Percentiles rank a stretch among this genome's conserved stretches.
Conservation (phyloP, 2,797 vertebrate species). For the Clarias fuscus region DNA sequence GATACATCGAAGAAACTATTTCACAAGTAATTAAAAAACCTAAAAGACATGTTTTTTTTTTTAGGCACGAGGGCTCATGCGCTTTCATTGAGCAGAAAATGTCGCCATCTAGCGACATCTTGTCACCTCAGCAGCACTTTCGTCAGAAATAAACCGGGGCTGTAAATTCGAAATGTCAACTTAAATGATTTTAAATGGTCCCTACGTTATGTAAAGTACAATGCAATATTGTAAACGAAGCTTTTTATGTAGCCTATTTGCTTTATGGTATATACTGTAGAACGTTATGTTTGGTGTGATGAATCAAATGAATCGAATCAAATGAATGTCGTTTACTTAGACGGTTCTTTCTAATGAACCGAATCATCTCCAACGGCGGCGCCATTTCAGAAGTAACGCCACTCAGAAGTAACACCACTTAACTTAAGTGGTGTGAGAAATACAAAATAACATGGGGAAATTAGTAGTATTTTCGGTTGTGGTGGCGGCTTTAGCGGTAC, state of each 20-base stretch:
- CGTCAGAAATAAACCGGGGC: neutral
- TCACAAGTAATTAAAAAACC: neutral
- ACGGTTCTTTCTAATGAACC: neutral
- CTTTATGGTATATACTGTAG: too few relatives aligned
- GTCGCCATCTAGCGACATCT: neutral
- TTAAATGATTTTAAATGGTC: neutral
- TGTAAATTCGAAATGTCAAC: neutral
- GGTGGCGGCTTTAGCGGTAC: slow-evolving; percentile 58
- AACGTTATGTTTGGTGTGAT: neutral
- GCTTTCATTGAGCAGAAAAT: neutral
- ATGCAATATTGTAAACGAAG: neutral
- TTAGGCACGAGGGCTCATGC: too few relatives aligned
- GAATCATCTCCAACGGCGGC: neutral
- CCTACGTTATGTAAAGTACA: neutral
- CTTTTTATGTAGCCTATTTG: neutral
- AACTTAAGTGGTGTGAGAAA: too few relatives aligned
- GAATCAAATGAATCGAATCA: slow-evolving; percentile 3
- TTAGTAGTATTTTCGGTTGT: slow-evolving; percentile 31
- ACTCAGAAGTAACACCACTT: neutral
- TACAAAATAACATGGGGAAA: slow-evolving; percentile 46
- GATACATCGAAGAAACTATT: neutral
- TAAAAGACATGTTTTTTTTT: neutral
- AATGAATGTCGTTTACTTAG: neutral
- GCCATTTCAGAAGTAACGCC: neutral
- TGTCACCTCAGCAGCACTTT: neutral